Conservation (phyloP, 1,140 invertebrate genomes). For the Charaxes varanes region DNA sequence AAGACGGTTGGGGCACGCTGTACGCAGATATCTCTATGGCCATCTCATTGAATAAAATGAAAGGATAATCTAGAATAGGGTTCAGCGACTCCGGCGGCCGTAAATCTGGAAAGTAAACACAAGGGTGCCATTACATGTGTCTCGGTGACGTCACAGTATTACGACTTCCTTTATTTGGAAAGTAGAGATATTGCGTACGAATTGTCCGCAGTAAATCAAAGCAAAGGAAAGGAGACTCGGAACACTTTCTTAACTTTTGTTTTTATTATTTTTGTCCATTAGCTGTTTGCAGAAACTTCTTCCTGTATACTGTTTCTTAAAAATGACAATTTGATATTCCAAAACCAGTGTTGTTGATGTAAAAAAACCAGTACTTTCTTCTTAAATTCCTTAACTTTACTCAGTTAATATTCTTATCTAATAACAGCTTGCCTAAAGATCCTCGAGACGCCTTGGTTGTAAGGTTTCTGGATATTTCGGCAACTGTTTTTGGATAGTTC, state of each 20-base stretch:
- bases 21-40: conserved; percentile 22
- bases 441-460: no score
- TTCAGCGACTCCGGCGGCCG: conserved; percentile 31
- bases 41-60: conserved; percentile 26
- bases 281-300: no score
- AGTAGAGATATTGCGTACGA: conserved; percentile 9
- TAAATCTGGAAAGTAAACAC: conserved; percentile 23
- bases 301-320: no score
- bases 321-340: no score
- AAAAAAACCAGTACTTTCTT: no score
- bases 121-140: conserved; percentile 20
- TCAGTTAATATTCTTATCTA: no score
- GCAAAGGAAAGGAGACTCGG: conserved; percentile 2
- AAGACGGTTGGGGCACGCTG: conserved; percentile 4
- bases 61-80: conserved; percentile 30
- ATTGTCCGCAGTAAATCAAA: conserved; percentile 7
- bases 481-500: no score
- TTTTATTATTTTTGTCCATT: conserved; percentile 5
- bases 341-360: no score
- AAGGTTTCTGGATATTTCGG: no score
- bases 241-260: conserved; percentile 5
- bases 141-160: conserved; percentile 19
- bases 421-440: no score
- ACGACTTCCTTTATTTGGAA: conserved; percentile 23
- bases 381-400: no score